Evolutionary conservation across 2,797 vertebrate species (phyloP).

Genomic region (Crax fasciolata): DNA sequence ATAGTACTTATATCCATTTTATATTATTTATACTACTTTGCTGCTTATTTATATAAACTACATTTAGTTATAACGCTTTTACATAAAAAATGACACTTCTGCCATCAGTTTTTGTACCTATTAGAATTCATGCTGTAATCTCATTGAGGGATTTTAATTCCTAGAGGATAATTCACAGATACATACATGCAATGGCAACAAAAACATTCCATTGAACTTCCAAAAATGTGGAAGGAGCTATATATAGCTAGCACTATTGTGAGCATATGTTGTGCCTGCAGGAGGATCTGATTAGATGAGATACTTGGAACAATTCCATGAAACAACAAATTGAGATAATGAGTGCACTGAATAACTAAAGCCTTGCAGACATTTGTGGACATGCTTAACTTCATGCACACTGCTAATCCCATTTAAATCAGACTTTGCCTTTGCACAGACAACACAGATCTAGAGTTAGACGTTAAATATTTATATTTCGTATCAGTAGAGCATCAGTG

Average conservation of each 20-base stretch:
- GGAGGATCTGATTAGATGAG: slow-evolving; percentile 57
- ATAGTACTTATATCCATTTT: background rate
- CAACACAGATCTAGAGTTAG: background rate
- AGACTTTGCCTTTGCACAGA: background rate
- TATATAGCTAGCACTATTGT: slow-evolving; percentile 16
- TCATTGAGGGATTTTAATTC: slow-evolving; percentile 3
- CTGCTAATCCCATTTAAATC: slow-evolving; percentile 30
- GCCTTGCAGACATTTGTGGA: slow-evolving; percentile 52
- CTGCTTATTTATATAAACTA: background rate
- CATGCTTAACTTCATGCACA: slow-evolving; percentile 30
- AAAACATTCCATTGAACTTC: slow-evolving; percentile 36
- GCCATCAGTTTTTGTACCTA: background rate
- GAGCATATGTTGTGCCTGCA: slow-evolving; percentile 53
- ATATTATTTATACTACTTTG: background rate
- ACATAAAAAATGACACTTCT: background rate
- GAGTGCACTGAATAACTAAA: slow-evolving; percentile 39
- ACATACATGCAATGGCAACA: background rate
- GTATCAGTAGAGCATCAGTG: background rate
- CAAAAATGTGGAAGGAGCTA: slow-evolving; percentile 21
- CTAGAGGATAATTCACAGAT: background rate
- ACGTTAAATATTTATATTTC: background rate
- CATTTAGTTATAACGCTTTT: background rate
- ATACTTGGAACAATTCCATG: slow-evolving; percentile 60
- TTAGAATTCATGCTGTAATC: background rate
- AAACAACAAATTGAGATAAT: slow-evolving; percentile 65